phyloP scores from a whole-genome alignment of 2,113 vertebrate genomes.

The Megaptera novaeangliae region DNA sequence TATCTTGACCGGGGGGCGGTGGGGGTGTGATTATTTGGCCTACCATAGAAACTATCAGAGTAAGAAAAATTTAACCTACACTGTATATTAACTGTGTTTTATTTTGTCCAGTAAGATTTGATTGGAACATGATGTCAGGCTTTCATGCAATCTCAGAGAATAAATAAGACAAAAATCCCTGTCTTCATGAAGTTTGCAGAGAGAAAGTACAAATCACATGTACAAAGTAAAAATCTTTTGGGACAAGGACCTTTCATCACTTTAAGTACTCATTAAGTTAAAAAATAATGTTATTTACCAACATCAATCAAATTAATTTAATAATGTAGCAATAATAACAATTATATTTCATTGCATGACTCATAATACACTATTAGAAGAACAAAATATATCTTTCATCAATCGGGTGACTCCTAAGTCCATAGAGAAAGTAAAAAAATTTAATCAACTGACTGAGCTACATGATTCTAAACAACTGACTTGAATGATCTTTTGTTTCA shows the following conservation, averaged over 20 bases:
- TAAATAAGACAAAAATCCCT: neutral
- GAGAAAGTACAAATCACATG: neutral
- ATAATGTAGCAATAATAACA: conserved; percentile 33
- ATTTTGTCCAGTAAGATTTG: neutral
- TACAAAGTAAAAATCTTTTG: neutral
- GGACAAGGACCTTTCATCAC: neutral
- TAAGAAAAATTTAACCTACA: neutral
- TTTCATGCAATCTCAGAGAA: neutral
- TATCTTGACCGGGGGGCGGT: neutral
- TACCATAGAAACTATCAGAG: neutral
- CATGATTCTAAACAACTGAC: neutral
- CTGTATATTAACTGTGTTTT: neutral
- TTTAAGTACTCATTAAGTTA: neutral
- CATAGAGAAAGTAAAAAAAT: conserved; percentile 11
- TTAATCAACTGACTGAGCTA: neutral
- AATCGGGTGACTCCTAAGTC: neutral
- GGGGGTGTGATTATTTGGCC: neutral
- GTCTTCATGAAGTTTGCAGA: neutral
- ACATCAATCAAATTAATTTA: conserved; percentile 47
- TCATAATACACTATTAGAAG: conserved; percentile 22
- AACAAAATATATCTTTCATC: conserved; percentile 30
- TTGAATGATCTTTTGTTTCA: neutral
- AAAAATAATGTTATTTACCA: conserved; percentile 47
- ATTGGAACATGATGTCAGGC: neutral
- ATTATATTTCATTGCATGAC: conserved; percentile 2